A percentile compares a stretch with the other conserved stretches of the same genome.
Evolutionary conservation across 2,888 invertebrate species (phyloP).

Genomic region (Cordilura impudica): DNA sequence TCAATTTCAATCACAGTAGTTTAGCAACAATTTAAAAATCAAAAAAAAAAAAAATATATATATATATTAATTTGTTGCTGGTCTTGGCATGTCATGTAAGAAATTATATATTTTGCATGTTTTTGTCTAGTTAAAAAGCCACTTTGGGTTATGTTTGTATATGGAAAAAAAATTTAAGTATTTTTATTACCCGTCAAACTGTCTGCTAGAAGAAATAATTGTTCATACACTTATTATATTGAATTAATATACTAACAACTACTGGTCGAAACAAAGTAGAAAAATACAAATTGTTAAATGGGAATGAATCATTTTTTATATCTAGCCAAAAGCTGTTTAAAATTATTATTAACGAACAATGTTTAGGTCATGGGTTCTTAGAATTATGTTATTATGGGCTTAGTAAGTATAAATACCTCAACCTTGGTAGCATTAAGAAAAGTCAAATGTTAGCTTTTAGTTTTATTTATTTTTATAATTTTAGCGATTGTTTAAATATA

Average conservation of each 20-base stretch:
- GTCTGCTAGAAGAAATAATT: slow-evolving; percentile 37
- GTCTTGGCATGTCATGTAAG: slow-evolving; percentile 53
- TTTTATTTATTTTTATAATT: no score
- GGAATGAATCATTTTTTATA: not conserved
- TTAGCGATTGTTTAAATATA: no score
- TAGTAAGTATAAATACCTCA: no score
- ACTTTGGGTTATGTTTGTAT: not conserved
- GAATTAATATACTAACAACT: not conserved
- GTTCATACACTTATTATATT: not conserved
- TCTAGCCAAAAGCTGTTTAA: not conserved
- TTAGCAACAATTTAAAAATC: slow-evolving; percentile 5
- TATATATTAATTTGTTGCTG: slow-evolving; percentile 6
- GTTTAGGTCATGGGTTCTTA: not conserved
- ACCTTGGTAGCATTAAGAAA: no score
- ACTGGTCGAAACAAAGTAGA: not conserved
- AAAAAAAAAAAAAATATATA: not conserved
- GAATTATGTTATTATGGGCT: no score
- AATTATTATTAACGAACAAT: not conserved
- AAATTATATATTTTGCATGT: slow-evolving; percentile 56
- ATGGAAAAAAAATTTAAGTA: not conserved
- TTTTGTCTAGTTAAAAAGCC: slow-evolving; percentile 45
- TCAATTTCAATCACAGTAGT: slow-evolving; percentile 9
- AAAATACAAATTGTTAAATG: not conserved
- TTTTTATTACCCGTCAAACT: slow-evolving; percentile 48
- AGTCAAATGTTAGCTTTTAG: no score